Evolutionary conservation across 2,888 invertebrate species (phyloP).

Genomic region (Pteria penguin): DNA sequence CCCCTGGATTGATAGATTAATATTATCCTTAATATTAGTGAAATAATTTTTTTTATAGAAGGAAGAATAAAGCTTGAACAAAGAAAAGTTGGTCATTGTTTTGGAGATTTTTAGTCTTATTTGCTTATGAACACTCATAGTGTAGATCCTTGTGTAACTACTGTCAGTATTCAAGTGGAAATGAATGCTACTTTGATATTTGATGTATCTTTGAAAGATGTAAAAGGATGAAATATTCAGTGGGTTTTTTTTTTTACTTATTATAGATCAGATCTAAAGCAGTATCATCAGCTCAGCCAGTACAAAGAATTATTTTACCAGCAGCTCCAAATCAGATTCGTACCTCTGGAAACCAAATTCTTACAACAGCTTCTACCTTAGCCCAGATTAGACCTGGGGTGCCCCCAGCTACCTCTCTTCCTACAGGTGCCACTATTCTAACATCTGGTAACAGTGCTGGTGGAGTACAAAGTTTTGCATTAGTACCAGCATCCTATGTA

Average conservation of each 20-base stretch:
- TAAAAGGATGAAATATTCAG: not conserved
- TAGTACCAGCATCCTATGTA: slow-evolving; percentile 84
- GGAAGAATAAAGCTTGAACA: too few species aligned
- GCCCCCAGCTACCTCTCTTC: slow-evolving; percentile 69
- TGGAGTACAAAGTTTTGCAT: slow-evolving; percentile 81
- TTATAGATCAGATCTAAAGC: slow-evolving; percentile 58
- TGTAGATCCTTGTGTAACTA: too few species aligned
- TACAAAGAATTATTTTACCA: slow-evolving; percentile 77
- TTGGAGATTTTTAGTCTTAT: too few species aligned
- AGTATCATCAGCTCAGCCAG: slow-evolving; percentile 37
- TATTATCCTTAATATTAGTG: too few species aligned
- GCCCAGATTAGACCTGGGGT: slow-evolving; percentile 73
- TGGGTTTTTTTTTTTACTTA: too few species aligned
- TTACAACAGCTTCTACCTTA: slow-evolving; percentile 53
- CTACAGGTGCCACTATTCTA: slow-evolving; percentile 76
- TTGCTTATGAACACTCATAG: too few species aligned
- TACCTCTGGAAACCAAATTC: slow-evolving; percentile 11
- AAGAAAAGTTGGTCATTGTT: too few species aligned
- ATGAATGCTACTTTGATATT: not conserved
- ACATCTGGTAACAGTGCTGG: slow-evolving; percentile 76
- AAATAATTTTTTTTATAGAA: too few species aligned
- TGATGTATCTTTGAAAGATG: not conserved
- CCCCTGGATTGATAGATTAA: too few species aligned
- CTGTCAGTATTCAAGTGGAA: not conserved
- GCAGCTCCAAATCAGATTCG: slow-evolving; percentile 61